Base-by-base conservation (phyloP, 2,113 vertebrate genomes). In the Podarcis raffonei region DNA sequence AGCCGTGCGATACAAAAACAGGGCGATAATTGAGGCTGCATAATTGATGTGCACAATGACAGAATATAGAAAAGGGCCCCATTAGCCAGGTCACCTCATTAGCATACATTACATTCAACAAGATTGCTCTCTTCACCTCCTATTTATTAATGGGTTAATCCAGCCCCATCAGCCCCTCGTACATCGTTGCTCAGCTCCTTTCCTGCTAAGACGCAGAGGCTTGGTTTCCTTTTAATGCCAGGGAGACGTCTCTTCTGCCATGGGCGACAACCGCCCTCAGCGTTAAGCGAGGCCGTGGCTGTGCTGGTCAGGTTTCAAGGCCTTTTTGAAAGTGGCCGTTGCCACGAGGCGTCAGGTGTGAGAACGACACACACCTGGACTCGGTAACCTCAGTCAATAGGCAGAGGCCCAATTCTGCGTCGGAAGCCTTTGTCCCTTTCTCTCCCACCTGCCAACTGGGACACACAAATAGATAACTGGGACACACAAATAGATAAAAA, bases 41-140 rank as follows among this genome's bases (percentile, higher is more conserved):
- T 96, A 95, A 96, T 95, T 94, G 94, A 94, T 94, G 95, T 87
- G 89, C 5, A 80, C 92, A 95, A 89, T 93, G 95, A 96, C 94
- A 96, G 94, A 95, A 94, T 92, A 87, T 90, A 96, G 94, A 96
- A 95, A 95, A 95, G 94, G 92, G 95, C 94, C 94, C 94, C 94
- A 95, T 96, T 95, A 97, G 93, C 94, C 89, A 96, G 96, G 96
- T 96, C 96, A 95, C 89, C 82, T 95, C 92, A 91, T 95, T 97
- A 96, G 95, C 94, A 96, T 96, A 95, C 94, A 97, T 96, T 96
- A 95, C 91, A 89, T 94, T 95, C 95, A 96, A 96, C 93, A 97
- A 96, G 93, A 95, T 94, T 94, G 92, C 94, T 95, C 91, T 96
- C 94, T 94, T 96, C 95, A 96, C 94, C 95, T 94, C 93, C 92